phyloP scores from a whole-genome alignment of 1,140 invertebrate genomes.

The Eriosoma lanigerum region DNA sequence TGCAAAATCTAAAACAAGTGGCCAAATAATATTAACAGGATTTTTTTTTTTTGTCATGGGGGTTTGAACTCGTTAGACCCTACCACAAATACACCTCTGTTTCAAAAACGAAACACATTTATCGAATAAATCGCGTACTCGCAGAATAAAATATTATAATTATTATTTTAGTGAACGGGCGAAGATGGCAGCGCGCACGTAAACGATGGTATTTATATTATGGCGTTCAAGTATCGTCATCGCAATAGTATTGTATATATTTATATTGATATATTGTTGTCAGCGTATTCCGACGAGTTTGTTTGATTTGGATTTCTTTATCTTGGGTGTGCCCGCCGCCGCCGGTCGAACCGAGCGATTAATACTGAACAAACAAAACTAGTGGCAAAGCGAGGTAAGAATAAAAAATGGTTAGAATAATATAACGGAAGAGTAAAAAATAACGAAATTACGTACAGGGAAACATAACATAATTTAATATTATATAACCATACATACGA shows the following conservation, averaged over 20 bases:
- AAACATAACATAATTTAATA: not conserved
- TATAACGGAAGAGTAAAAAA: not conserved
- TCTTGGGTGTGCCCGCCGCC: conserved; percentile 23
- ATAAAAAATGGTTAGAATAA: not conserved
- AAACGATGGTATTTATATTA: too few relatives aligned
- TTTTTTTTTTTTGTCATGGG: too few relatives aligned
- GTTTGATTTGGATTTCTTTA: conserved; percentile 30
- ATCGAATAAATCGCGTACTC: too few relatives aligned
- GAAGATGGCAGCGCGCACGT: too few relatives aligned
- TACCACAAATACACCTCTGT: too few relatives aligned
- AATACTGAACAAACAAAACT: conserved; percentile 35
- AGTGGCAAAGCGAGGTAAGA: not conserved
- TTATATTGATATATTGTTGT: conserved; percentile 15
- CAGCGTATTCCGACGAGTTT: conserved; percentile 1
- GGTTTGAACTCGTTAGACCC: too few relatives aligned
- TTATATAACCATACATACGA: conserved; percentile 10
- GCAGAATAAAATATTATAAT: too few relatives aligned
- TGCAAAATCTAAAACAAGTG: too few relatives aligned
- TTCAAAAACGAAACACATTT: too few relatives aligned
- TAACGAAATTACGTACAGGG: not conserved
- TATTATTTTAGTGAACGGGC: too few relatives aligned
- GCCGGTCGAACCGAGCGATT: not conserved
- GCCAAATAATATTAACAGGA: too few relatives aligned
- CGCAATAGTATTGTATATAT: not conserved
- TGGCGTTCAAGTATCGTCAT: not conserved